A percentile compares a stretch with the other conserved stretches of the same genome.
Evolutionary conservation across 1,140 invertebrate genomes (phyloP).

Genomic region (Drosophila littoralis): DNA sequence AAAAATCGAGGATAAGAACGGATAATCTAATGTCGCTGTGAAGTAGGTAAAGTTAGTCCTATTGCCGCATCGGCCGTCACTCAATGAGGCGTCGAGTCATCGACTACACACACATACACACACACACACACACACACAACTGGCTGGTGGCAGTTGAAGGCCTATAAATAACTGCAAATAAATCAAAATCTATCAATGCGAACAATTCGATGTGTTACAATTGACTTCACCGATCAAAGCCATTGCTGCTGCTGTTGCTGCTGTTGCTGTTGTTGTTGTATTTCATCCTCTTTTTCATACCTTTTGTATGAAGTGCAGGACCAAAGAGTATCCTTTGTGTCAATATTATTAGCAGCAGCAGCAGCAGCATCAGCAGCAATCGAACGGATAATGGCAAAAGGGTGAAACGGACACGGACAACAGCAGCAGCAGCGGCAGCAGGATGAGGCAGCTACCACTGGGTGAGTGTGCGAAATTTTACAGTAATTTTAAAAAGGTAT

Average conservation of each 20-base stretch:
- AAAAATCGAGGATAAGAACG: conserved; percentile 82
- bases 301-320: conserved; percentile 80
- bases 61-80: conserved; percentile 28
- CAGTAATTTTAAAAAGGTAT: conserved; percentile 75
- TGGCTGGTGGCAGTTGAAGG: conserved; percentile 47
- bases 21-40: conserved; percentile 79
- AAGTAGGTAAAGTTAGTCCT: conserved; percentile 64
- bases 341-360: conserved; percentile 77
- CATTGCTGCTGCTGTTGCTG: conserved; percentile 50
- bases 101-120: conserved; percentile 19
- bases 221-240: conserved; percentile 83
- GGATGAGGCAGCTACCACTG: conserved; percentile 37
- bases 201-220: conserved; percentile 83
- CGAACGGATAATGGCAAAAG: conserved; percentile 70
- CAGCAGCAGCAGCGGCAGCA: neutral
- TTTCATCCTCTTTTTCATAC: conserved; percentile 71
- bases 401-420: conserved; percentile 64
- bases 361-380: conserved; percentile 44
- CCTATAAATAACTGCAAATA: conserved; percentile 83
- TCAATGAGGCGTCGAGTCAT: conserved; percentile 68
- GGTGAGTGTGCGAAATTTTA: conserved; percentile 83
- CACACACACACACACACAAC: neutral
- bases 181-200: conserved; percentile 83
- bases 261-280: conserved; percentile 35
- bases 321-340: conserved; percentile 81